Evolutionary conservation across 2,113 vertebrate species (phyloP).

Genomic region (Brachyhypopomus gauderio): DNA sequence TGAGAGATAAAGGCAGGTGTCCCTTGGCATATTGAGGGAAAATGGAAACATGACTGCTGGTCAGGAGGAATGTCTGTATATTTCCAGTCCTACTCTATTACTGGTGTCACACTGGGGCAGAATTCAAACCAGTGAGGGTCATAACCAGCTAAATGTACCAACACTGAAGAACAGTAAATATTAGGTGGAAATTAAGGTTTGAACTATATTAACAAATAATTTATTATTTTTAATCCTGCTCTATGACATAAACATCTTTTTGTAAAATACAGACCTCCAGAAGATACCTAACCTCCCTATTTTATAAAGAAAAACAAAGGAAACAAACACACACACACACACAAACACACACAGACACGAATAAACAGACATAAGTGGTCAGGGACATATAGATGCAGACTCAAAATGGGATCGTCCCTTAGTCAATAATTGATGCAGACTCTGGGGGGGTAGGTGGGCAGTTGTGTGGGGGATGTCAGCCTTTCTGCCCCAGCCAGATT

Average conservation of each 20-base stretch:
- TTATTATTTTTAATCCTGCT: not conserved
- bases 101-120: not conserved
- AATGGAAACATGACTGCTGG: constrained; percentile 36
- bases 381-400: not conserved
- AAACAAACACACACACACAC: constrained; percentile 1
- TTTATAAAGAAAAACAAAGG: constrained; percentile 10
- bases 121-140: no score
- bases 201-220: no score
- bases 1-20: constrained; percentile 49
- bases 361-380: not conserved
- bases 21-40: constrained; percentile 40
- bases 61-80: not conserved
- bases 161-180: no score
- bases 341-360: not conserved
- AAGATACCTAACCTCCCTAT: not conserved
- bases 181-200: no score
- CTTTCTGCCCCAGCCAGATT: constrained; percentile 11
- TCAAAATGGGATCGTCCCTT: constrained; percentile 35
- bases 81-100: not conserved
- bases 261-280: not conserved
- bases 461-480: constrained; percentile 22
- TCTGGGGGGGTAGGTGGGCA: constrained; percentile 34
- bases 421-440: constrained; percentile 60
- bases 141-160: no score
- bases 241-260: not conserved